Percentiles rank a stretch among this genome's conserved stretches.
phyloP scores from a whole-genome alignment of 2,797 vertebrate species.

The Fundulus diaphanus region DNA sequence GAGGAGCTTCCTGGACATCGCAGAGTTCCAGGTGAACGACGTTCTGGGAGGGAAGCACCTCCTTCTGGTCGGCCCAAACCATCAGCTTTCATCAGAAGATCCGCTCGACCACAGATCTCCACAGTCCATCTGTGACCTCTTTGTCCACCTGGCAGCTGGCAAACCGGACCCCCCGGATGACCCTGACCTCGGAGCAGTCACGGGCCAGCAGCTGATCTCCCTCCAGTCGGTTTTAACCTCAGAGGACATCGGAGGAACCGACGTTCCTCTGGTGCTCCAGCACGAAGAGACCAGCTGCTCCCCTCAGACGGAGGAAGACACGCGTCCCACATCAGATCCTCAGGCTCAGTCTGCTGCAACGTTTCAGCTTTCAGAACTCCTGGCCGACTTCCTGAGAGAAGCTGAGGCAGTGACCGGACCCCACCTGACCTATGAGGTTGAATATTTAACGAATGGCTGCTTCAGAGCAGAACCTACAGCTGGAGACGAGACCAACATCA shows the following conservation, averaged over 20 bases:
- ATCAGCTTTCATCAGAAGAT: not conserved
- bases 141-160: not conserved
- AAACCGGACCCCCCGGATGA: not conserved
- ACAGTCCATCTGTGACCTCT: not conserved
- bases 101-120: not conserved
- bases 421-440: conserved; percentile 15
- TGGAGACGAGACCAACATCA: not conserved
- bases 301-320: conserved; percentile 5
- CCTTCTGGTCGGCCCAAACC: not conserved
- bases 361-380: not conserved
- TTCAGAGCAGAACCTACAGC: not conserved
- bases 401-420: not conserved
- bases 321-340: not conserved
- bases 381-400: not conserved
- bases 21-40: conserved; percentile 43
- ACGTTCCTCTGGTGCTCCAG: not conserved
- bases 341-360: no score
- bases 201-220: not conserved
- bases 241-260: not conserved
- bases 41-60: conserved; percentile 31
- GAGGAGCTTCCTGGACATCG: conserved; percentile 46
- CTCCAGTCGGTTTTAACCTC: not conserved
- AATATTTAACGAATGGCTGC: conserved; percentile 22
- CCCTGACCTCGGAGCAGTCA: not conserved
- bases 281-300: not conserved